phyloP scores from a whole-genome alignment of 2,888 invertebrate species.

The Cheilosia scutellata region DNA sequence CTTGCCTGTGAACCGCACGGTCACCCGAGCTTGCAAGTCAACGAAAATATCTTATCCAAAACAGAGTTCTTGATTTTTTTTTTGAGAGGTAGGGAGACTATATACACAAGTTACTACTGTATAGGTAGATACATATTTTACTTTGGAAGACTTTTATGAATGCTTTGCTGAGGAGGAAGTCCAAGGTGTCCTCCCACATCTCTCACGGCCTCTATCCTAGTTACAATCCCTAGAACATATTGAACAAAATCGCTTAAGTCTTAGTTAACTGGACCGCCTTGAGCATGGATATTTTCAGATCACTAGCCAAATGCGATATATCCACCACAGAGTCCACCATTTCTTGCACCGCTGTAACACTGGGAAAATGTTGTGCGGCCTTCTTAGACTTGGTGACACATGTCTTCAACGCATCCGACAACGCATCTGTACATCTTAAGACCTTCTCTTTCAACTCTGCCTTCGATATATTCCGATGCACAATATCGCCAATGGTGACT shows the following conservation, averaged over 20 bases:
- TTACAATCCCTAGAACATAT: not conserved
- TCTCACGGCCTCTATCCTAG: conserved; percentile 24
- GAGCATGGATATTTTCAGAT: conserved; percentile 90
- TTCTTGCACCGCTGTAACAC: conserved; percentile 94
- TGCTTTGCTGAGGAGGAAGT: conserved; percentile 50
- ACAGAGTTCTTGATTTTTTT: not conserved
- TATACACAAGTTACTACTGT: conserved; percentile 36
- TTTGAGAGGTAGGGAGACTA: conserved; percentile 31
- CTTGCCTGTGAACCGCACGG: not conserved
- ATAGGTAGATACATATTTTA: conserved; percentile 32
- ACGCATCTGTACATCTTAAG: conserved; percentile 90
- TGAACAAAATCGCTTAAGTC: conserved; percentile 44
- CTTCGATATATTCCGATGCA: conserved; percentile 92
- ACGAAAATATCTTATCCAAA: not conserved
- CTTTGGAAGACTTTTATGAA: conserved; percentile 70
- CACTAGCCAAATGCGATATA: conserved; percentile 92
- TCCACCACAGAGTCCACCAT: conserved; percentile 96
- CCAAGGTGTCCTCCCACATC: conserved; percentile 19
- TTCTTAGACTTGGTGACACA: conserved; percentile 95
- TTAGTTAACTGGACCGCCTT: conserved; percentile 86
- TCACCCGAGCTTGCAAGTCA: not conserved
- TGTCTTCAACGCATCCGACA: conserved; percentile 92
- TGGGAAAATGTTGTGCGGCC: conserved; percentile 96
- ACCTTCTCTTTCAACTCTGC: conserved; percentile 90
- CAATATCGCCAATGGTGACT: conserved; percentile 97